phyloP scores from a whole-genome alignment of 2,797 vertebrate genomes.

The Hypotaenidia philippensis region DNA sequence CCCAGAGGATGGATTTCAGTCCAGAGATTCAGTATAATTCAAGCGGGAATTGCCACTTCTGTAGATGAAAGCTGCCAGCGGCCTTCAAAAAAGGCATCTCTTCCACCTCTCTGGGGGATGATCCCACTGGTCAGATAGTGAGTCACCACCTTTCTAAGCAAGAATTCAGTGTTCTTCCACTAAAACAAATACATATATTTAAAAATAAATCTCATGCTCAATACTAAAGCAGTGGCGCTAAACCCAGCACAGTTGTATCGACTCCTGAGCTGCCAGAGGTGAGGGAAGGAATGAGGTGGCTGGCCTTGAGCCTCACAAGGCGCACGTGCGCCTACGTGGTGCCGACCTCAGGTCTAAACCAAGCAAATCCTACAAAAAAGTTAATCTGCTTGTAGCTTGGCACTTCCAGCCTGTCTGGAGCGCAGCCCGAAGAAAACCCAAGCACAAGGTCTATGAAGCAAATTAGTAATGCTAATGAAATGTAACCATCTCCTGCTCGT shows the following conservation, averaged over 20 bases:
- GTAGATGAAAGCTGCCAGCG: not conserved
- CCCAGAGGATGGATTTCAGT: not conserved
- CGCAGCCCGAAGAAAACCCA: not conserved
- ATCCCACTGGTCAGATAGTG: constrained; percentile 4
- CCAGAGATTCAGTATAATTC: not conserved
- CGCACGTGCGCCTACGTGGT: not conserved
- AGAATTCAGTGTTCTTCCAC: constrained; percentile 32
- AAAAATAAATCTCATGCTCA: constrained; percentile 21
- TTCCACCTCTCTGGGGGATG: not conserved
- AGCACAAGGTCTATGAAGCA: not conserved
- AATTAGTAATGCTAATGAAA: constrained; percentile 3
- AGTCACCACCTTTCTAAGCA: constrained; percentile 39
- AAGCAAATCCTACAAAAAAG: constrained; percentile 25
- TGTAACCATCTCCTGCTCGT: not conserved
- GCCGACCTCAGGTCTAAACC: constrained; percentile 1
- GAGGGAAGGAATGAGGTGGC: not conserved
- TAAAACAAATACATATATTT: constrained; percentile 30
- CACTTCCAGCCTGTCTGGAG: not conserved
- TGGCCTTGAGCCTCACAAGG: not conserved
- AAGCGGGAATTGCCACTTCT: not conserved
- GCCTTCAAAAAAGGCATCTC: not conserved
- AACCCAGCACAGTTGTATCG: not conserved
- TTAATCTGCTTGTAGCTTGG: constrained; percentile 31
- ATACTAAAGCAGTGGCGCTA: constrained; percentile 30
- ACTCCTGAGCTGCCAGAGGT: not conserved